Evolutionary conservation across 2,888 invertebrate species (phyloP).

Genomic region (Cryptocephalus primarius): DNA sequence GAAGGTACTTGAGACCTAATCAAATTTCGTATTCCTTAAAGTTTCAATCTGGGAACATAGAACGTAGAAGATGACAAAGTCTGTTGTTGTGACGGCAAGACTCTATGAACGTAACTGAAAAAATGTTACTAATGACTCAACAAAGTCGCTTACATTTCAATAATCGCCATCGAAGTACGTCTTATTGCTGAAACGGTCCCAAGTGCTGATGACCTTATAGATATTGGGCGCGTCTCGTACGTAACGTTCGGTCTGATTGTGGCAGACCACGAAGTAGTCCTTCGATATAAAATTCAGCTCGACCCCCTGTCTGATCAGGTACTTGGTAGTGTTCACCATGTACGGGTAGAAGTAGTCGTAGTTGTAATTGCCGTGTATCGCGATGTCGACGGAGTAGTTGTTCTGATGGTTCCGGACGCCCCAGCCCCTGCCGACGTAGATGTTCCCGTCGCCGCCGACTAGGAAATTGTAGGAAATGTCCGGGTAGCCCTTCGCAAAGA

Average conservation of each 20-base stretch:
- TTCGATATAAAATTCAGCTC: constrained; percentile 32
- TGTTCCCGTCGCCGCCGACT: constrained; percentile 64
- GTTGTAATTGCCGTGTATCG: constrained; percentile 14
- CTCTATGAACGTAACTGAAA: too few species aligned
- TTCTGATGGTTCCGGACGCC: constrained; percentile 21
- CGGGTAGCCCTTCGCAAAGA: constrained; percentile 23
- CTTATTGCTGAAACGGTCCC: background rate
- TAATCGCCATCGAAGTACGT: background rate
- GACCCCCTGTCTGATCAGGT: constrained; percentile 36
- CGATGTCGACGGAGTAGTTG: constrained; percentile 13
- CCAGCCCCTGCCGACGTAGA: constrained; percentile 52
- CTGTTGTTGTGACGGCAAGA: too few species aligned
- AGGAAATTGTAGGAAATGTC: constrained; percentile 42
- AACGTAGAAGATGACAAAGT: too few species aligned
- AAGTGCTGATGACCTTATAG: background rate
- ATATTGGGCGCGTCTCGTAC: constrained; percentile 43
- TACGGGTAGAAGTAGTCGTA: constrained; percentile 21
- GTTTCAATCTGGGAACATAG: too few species aligned
- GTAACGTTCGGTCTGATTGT: constrained; percentile 40
- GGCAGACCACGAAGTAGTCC: constrained; percentile 41
- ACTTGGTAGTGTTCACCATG: constrained; percentile 38
- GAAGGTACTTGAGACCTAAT: too few species aligned
- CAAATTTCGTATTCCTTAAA: too few species aligned
- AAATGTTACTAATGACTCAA: too few species aligned
- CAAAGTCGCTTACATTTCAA: too few species aligned